Evolutionary conservation across 2,797 vertebrate species (phyloP).

Genomic region (Leptoclinus maculatus): DNA sequence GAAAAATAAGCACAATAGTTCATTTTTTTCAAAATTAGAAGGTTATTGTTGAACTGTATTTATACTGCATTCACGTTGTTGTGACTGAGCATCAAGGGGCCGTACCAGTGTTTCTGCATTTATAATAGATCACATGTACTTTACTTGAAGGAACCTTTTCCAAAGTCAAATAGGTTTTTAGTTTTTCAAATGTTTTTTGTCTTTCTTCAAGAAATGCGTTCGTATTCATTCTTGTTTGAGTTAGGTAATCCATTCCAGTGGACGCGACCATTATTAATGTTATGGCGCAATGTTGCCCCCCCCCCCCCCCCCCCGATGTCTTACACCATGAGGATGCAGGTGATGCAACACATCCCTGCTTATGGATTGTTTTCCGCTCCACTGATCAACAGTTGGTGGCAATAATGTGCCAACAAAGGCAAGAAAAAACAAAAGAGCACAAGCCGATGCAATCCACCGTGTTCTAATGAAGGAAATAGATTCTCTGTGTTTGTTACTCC

Average conservation of each 20-base stretch:
- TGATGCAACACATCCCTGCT: not conserved
- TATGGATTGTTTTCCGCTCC: not conserved
- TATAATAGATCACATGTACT: not conserved
- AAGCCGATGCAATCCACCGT: not conserved
- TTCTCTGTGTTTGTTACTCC: not conserved
- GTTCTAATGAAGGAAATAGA: not conserved
- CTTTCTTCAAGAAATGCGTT: not conserved
- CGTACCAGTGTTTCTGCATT: slow-evolving; percentile 5
- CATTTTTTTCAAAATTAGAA: not conserved
- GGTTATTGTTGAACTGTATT: not conserved
- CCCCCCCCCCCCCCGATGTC: no score
- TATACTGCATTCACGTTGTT: not conserved
- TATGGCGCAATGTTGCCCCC: no score
- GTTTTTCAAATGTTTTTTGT: not conserved
- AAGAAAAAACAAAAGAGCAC: no score
- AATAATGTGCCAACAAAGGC: not conserved
- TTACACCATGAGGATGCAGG: not conserved
- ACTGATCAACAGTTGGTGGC: not conserved
- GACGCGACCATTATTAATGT: no score
- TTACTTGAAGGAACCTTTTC: not conserved
- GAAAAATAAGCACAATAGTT: slow-evolving; percentile 46
- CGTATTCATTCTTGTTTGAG: not conserved
- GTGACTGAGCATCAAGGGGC: not conserved
- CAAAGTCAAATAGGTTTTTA: not conserved
- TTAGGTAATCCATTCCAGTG: not conserved